phyloP scores from a whole-genome alignment of 2,797 vertebrate species.

The Austrolebias charrua region DNA sequence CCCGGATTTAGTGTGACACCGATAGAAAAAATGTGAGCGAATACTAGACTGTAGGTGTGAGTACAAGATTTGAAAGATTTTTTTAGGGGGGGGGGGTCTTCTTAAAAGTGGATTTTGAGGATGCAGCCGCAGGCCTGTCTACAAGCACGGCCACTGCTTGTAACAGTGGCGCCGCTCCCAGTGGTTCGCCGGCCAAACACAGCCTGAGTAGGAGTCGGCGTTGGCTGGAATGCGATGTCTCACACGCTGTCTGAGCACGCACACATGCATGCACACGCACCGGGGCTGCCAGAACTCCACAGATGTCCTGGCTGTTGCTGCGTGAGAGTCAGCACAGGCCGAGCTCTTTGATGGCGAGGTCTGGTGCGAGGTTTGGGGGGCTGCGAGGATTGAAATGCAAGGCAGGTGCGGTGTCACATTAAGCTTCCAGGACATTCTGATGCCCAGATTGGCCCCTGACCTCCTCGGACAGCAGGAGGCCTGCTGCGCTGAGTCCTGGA shows the following conservation, averaged over 20 bases:
- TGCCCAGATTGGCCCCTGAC: conserved; percentile 53
- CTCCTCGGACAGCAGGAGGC: conserved; percentile 52
- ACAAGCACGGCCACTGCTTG: conserved; percentile 45
- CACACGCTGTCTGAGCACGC: conserved; percentile 43
- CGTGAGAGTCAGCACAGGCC: conserved; percentile 63
- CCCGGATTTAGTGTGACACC: conserved; percentile 27
- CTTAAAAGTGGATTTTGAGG: conserved; percentile 35
- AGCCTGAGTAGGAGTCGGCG: conserved; percentile 44
- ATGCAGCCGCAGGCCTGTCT: conserved; percentile 38
- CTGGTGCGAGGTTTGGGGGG: conserved; percentile 57
- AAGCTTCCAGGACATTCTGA: conserved; percentile 51
- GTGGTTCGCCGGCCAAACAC: conserved; percentile 55
- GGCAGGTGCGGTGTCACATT: conserved; percentile 66
- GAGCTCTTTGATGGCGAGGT: conserved; percentile 62
- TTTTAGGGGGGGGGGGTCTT: conserved; percentile 2
- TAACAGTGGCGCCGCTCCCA: conserved; percentile 53
- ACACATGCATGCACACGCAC: conserved; percentile 6
- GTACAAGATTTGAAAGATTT: conserved; percentile 19
- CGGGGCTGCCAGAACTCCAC: conserved; percentile 66
- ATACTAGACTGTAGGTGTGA: neutral
- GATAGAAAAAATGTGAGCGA: conserved; percentile 3
- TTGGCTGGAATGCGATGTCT: conserved; percentile 53
- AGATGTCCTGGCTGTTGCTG: conserved; percentile 76
- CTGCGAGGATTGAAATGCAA: conserved; percentile 52
- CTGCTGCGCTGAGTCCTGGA: neutral